Evolutionary conservation across 2,113 vertebrate genomes (phyloP), one percentile per base, ranked within the genome.

Genomic region (Ageneiosus marmoratus): DNA sequence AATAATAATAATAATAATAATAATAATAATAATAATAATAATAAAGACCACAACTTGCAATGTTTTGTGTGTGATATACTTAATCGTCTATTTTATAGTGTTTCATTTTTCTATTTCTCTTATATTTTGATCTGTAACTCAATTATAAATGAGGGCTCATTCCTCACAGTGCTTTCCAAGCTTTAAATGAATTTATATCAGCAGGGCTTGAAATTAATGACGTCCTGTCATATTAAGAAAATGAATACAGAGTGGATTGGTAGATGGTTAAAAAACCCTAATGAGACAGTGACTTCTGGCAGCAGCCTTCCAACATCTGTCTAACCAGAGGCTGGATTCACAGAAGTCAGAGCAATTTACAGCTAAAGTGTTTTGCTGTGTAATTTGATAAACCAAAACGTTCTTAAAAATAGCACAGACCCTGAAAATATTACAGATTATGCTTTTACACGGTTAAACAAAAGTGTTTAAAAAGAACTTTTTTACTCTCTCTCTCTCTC

Each of bases 251-350:
- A 48, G 44, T 29, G 5, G 24, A 72, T 72, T 72, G 41, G 24
- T 48, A 44, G 44, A 16, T 1, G 24, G 4, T 48, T 29, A 29
- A 50, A 73, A 73, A 48, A 50, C 0, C 3, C 44, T 32, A 29
- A 29, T 29, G 70, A 74, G n/a, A 74, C 69, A 27, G 50, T 74
- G 70, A 74, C n/a, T 41, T 44, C 20, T 70, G 67, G 37, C 67
- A 44, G 22, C 37, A 46, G 37, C 22, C 34, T 24, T 70, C 22
- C 11, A 15, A n/a, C 37, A 44, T 70, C 67, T n/a, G 37, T 12
- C 37, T 70, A 11, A 44, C 20, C 37, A n/a, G 37, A 37, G 20
- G 34, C 18, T 1, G 32, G 29, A 67, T 41, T 22, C 34, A 8
- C 62, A 34, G 34, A 34, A 65, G 60, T 65, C 29, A 3, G 2